Conservation (phyloP, 1,140 invertebrate genomes). For the Musca domestica region DNA sequence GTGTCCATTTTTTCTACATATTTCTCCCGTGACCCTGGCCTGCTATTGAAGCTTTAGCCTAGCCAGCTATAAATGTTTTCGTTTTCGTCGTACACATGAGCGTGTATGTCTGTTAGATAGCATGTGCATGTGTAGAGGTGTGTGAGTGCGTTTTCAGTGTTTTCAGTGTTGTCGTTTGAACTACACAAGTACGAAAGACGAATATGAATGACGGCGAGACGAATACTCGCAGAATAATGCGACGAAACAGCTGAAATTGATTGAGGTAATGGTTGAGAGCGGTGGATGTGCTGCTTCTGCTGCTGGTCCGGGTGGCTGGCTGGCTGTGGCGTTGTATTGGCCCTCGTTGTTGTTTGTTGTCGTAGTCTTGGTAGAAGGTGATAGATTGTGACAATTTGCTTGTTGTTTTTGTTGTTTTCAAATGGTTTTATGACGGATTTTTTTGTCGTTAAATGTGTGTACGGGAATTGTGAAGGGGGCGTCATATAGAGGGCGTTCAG, state of each 20-base stretch:
- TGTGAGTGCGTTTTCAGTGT: background rate
- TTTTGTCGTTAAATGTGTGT: no score
- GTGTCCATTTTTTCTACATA: conserved; percentile 48
- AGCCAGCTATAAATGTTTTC: background rate
- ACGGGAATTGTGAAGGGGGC: no score
- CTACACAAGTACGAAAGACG: conserved; percentile 5
- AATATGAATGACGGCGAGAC: conserved; percentile 1
- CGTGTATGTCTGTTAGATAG: conserved; percentile 40
- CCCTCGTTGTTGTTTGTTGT: no score
- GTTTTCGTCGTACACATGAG: conserved; percentile 36
- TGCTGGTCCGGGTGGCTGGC: no score
- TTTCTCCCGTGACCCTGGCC: conserved; percentile 49
- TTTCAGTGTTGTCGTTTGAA: background rate
- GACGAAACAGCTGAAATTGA: conserved; percentile 3
- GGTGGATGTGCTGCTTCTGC: background rate
- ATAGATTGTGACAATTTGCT: no score
- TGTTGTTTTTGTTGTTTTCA: no score
- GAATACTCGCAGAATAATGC: background rate
- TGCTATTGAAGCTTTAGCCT: conserved; percentile 45
- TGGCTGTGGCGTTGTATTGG: no score
- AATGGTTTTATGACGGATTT: no score
- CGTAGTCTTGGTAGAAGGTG: no score
- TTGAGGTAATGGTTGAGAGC: conserved; percentile 3
- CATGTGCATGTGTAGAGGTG: background rate
- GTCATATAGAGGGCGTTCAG: no score